Evolutionary conservation across 1,140 invertebrate genomes (phyloP), one percentile per base, ranked within the genome.

Genomic region (Drosophila tristis): DNA sequence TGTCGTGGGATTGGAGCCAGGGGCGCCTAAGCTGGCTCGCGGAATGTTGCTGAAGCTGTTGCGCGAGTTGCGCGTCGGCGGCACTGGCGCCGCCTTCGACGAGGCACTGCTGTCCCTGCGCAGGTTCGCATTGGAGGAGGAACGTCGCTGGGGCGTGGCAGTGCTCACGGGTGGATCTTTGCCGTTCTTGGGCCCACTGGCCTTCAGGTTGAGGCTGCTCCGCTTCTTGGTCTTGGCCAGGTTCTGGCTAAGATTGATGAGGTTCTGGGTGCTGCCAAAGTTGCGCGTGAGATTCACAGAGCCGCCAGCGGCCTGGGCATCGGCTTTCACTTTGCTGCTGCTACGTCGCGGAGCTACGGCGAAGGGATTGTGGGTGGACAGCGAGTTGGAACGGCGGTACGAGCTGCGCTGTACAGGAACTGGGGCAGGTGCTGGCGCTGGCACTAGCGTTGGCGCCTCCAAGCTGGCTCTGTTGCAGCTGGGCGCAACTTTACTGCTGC

Each of bases 31-130:
- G 51, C 90, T 92, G 35, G 89, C 91, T 43, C 91, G 79, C 25
- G 91, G 91, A 74, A 92, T 92, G 13, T 92, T 92, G 66, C 89
- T 92, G 26, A 92, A 91, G 74, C 91, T 92, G 31, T 85, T 91
- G 31, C 91, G 80, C 3, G 76, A 51, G 39, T 73, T 72, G n/a
- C 90, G 80, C 5, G 82, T 78, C 0, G 86, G 90, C 8, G 86
- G 90, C 42, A 81, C 71, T 29, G 90, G 84, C 6, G 70, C 80
- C 6, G 67, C 48, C 9, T 84, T 82, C 0, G 71, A 35, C 25
- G 84, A 84, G 5, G 74, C 68, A 25, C 87, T 78, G 57, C 79
- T 87, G 35, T 91, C 86, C 50, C 87, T 65, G 47, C 90, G 80
- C 55, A 91, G 71, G 72, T 91, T 91, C 13, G 85, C 75, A 67